Evolutionary conservation across 2,797 vertebrate genomes (phyloP), one percentile per base, ranked within the genome.

Genomic region (Cyclopterus lumpus): DNA sequence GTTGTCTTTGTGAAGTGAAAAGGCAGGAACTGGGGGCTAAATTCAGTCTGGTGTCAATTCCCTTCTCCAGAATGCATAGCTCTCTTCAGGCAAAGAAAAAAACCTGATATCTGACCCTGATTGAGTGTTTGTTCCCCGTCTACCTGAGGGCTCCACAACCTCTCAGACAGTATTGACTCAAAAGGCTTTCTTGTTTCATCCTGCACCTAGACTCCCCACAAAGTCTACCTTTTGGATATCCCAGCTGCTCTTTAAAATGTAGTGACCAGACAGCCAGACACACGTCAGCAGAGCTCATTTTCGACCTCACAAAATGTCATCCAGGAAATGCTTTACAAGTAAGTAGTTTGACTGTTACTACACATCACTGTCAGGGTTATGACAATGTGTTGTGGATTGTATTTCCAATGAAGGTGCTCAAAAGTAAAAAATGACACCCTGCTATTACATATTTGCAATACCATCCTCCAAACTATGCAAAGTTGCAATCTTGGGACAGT

Each of bases 81-180:
- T 71, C 62, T 69, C 32, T 66, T 36, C 2, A 66, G 48, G 30
- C 38, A 77, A 65, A 63, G 53, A 60, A 65, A 28, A 36, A 57
- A 54, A 40, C n/a, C n/a, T 58, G 10, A 76, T 28, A 60, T 54
- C 40, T 64, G 48, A 71, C 54, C 60, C 58, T 57, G 57, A 70
- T 53, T 20, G n/a, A 73, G 42, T 42, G 48, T 55, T 70, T 67
- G 44, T 58, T 77, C 44, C 79, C 51, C 1, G 16, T 73, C 71
- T 71, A 51, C 71, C 80, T 67, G 15, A 12, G 74, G 79, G 77
- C 72, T 83, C 63, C 55, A 75, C 26, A 83, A 65, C 69, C 80
- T 78, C 83, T 87, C 76, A 68, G 70, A 78, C 32, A 62, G 58
- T 36, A 79, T 62, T 28, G 77, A 73, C 66, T 61, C 66, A 60